Evolutionary conservation across 2,113 vertebrate species (phyloP).

Genomic region (Macroglossus sobrinus): DNA sequence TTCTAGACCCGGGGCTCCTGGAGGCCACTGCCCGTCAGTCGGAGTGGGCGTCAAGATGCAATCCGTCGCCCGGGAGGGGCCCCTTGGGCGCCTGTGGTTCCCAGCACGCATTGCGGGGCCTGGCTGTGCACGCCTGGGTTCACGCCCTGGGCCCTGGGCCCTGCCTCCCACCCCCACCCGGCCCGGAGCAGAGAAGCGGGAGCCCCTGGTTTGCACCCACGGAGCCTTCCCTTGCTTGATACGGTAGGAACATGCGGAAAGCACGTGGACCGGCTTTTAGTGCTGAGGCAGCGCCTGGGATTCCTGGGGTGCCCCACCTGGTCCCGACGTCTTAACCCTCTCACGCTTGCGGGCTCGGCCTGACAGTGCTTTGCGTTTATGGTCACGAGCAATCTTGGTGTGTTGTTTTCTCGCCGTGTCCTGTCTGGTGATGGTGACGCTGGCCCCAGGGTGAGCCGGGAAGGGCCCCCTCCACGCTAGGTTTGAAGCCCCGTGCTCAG

Average conservation of each 20-base stretch:
- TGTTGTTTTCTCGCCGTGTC: background rate
- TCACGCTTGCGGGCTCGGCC: too few relatives aligned
- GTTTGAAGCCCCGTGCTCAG: background rate
- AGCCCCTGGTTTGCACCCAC: fast-evolving
- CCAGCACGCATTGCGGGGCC: fast-evolving
- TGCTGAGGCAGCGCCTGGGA: background rate
- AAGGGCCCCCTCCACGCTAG: background rate
- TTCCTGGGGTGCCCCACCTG: background rate
- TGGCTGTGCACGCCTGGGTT: background rate
- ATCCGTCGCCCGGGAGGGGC: fast-evolving
- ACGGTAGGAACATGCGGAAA: background rate
- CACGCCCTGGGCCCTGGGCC: background rate
- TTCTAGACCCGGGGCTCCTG: background rate
- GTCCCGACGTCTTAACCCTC: background rate
- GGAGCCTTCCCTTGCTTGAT: background rate
- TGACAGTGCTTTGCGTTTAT: background rate
- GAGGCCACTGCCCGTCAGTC: background rate
- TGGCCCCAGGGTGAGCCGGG: background rate
- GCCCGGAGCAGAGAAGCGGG: too few relatives aligned
- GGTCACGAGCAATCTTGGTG: background rate
- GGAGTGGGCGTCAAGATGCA: background rate
- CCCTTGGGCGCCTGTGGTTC: background rate
- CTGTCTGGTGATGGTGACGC: background rate
- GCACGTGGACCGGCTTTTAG: background rate
- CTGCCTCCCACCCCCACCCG: fast-evolving